phyloP scores from a whole-genome alignment of 2,113 vertebrate species.

The Pseudorectes ferrugineus region DNA sequence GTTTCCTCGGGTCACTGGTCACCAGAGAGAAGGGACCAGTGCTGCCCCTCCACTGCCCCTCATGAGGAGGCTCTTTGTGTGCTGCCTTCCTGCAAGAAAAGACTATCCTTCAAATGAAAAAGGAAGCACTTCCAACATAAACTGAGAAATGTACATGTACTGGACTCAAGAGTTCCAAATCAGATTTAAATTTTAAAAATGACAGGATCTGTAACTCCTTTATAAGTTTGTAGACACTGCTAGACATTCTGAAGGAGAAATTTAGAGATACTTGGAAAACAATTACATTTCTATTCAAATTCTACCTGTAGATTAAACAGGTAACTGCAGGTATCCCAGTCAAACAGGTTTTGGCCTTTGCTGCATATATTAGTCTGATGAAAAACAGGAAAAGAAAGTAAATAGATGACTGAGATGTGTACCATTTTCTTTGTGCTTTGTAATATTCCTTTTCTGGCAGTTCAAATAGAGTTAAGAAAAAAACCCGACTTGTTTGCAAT shows the following conservation, averaged over 20 bases:
- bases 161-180: not conserved
- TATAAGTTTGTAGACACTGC: not conserved
- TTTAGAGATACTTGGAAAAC: not conserved
- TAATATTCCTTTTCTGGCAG: not conserved
- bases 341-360: not conserved
- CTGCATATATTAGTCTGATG: not conserved
- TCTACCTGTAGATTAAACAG: not conserved
- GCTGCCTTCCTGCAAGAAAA: not conserved
- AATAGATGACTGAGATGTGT: slow-evolving; percentile 22
- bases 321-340: not conserved
- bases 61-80: not conserved
- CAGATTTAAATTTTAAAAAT: not conserved
- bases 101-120: not conserved
- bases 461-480: not conserved
- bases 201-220: not conserved
- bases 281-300: not conserved
- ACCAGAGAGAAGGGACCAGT: not conserved
- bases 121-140: not conserved
- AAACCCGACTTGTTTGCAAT: not conserved
- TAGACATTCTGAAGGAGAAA: not conserved
- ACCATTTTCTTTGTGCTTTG: not conserved
- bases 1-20: not conserved
- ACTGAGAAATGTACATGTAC: not conserved
- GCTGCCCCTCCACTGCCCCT: not conserved
- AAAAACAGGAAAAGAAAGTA: slow-evolving; percentile 66